Base-by-base conservation (phyloP, 2,797 vertebrate species). In the Setipinna tenuifilis region DNA sequence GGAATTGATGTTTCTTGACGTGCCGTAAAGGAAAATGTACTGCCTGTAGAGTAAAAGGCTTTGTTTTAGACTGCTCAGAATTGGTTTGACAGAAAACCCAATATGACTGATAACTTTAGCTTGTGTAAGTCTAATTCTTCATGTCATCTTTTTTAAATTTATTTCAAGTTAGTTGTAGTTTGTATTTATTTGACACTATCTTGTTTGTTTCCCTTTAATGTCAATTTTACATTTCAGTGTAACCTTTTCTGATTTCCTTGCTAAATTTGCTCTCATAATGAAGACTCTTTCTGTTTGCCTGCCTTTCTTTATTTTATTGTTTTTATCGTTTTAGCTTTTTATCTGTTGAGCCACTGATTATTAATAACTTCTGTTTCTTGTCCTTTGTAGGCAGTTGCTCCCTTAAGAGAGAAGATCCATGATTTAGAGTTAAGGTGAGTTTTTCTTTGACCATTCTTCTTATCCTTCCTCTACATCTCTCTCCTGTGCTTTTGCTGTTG, bases 341-440 rank as follows among this genome's bases (percentile, higher is more conserved):
- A 12, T 68, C 62, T 11, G 31, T 31, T 71, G 0, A 71, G 28
- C 14, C 17, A 71, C 35, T 19, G 4, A 6, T 4, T 2, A 35
- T 71, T 41, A 71, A 44, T 78, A 19, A 35, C 17, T 21, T 44
- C 7, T 78, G 17, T 44, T 6, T 44, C 71, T 78, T 88, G 6
- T 93, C 89, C 81, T 54, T 90, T 94, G 89, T 87, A 99, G 98
- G 96, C 95, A 83, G 93, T 99, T 91, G 97, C 96, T 87, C 98
- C 98, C 86, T 95, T 99, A 83, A 96, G 97, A 93, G 98, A 99
- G 89, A 99, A 99, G 94, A 99, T 99, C 91, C 96, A 94, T 90
- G 97, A 99, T 92, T 94, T 99, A 88, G 98, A 99, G 91, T 97
- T 98, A 92, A 99, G 98, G 98, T 98, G 95, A 2, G 93, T 89